Conservation (phyloP, 2,113 vertebrate species). For the Numenius arquata region DNA sequence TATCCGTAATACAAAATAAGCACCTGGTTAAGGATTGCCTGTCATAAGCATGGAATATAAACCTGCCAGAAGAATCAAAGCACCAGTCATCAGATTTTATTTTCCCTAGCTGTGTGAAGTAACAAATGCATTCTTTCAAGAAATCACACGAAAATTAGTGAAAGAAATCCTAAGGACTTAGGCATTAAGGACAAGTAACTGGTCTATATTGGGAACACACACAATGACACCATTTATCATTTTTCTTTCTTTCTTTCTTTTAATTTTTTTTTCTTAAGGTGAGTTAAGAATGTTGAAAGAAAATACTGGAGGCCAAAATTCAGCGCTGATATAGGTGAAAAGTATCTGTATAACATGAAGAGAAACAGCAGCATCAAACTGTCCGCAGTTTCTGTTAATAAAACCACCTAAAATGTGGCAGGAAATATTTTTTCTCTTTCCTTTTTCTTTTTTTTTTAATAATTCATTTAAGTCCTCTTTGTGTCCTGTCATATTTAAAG, state of each 20-base stretch:
- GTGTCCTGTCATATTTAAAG: neutral
- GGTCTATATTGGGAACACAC: neutral
- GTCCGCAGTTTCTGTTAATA: neutral
- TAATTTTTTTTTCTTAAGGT: neutral
- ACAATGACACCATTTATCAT: neutral
- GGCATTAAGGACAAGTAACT: neutral
- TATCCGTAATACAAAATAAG: neutral
- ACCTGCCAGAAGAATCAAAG: neutral
- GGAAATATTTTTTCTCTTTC: neutral
- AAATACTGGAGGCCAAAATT: neutral
- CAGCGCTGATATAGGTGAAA: neutral
- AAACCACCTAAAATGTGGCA: neutral
- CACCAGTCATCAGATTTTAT: neutral
- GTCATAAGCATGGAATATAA: neutral
- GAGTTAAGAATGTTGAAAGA: neutral
- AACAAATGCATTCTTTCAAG: neutral
- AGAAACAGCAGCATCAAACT: neutral
- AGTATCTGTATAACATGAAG: neutral
- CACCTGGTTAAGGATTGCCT: neutral
- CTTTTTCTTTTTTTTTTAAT: no score
- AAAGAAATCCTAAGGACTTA: neutral
- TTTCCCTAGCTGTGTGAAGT: neutral
- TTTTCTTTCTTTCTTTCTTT: neutral
- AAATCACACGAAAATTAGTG: neutral
- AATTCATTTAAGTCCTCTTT: neutral